Evolutionary conservation across 1,140 invertebrate genomes (phyloP).

Genomic region (Hypothenemus hampei): DNA sequence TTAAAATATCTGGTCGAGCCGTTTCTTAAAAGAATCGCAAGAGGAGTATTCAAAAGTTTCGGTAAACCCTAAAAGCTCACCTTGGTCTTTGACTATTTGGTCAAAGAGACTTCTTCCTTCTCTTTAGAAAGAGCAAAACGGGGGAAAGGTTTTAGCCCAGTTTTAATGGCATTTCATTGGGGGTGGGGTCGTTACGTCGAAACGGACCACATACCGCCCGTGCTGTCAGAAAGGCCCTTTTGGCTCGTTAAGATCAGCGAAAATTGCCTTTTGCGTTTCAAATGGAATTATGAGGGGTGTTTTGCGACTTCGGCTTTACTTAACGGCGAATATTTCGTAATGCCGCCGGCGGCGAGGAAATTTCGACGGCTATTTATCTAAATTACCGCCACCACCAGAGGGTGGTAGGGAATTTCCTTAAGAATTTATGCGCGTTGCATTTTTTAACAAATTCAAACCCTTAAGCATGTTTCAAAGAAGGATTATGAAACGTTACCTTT

Average conservation of each 20-base stretch:
- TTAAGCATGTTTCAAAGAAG: too few species aligned
- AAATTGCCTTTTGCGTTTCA: constrained; percentile 24
- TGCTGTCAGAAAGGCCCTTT: constrained; percentile 11
- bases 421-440: too few species aligned
- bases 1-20: too few species aligned
- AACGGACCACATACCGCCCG: constrained; percentile 18
- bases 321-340: constrained; percentile 15
- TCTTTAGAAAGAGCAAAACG: too few species aligned
- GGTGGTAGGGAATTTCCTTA: too few species aligned
- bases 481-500: too few species aligned
- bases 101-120: constrained; percentile 4
- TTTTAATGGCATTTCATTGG: constrained; percentile 10
- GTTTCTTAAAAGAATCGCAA: too few species aligned
- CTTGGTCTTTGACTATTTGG: constrained; percentile 9
- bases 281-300: constrained; percentile 25
- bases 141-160: constrained; percentile 12
- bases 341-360: background rate
- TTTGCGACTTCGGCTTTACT: constrained; percentile 21
- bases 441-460: too few species aligned
- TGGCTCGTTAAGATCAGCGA: constrained; percentile 22
- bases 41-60: too few species aligned
- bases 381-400: constrained; percentile 9
- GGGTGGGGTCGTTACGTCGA: constrained; percentile 4
- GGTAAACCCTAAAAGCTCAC: too few species aligned
- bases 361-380: constrained; percentile 22